Conservation (phyloP, 2,113 vertebrate species). For the Neomonachus schauinslandi region DNA sequence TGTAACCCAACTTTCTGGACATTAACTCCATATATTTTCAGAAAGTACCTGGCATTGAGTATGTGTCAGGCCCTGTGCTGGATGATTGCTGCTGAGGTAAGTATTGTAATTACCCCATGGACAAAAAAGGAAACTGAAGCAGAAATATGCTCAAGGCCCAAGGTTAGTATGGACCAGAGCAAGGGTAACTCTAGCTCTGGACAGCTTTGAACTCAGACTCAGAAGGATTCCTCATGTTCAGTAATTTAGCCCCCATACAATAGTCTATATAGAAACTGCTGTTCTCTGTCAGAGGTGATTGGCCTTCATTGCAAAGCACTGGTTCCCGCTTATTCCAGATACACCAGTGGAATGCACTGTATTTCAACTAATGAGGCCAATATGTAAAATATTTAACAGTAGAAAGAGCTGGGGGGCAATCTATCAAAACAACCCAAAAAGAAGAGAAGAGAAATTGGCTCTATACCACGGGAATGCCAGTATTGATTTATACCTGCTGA, state of each 20-base stretch:
- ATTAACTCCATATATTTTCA: neutral
- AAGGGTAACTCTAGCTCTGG: neutral
- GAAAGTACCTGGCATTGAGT: neutral
- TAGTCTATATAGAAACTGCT: neutral
- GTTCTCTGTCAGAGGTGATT: neutral
- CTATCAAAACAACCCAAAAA: slow-evolving; percentile 17
- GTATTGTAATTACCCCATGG: neutral
- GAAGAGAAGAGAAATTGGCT: neutral
- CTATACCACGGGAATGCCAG: neutral
- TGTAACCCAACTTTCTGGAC: neutral
- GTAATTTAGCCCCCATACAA: neutral
- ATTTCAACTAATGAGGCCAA: neutral
- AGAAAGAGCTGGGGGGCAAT: neutral
- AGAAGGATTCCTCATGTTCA: neutral
- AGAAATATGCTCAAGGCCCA: neutral
- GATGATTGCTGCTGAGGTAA: neutral
- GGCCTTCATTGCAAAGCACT: neutral
- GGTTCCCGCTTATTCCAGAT: neutral
- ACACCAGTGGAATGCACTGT: neutral
- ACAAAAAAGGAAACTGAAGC: neutral
- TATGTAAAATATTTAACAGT: neutral
- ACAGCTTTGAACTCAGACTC: neutral
- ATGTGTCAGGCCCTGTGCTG: neutral
- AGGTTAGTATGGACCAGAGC: neutral
- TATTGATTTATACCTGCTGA: neutral